Evolutionary conservation across 2,113 vertebrate genomes (phyloP).

Genomic region (Dendrocopos noguchii): DNA sequence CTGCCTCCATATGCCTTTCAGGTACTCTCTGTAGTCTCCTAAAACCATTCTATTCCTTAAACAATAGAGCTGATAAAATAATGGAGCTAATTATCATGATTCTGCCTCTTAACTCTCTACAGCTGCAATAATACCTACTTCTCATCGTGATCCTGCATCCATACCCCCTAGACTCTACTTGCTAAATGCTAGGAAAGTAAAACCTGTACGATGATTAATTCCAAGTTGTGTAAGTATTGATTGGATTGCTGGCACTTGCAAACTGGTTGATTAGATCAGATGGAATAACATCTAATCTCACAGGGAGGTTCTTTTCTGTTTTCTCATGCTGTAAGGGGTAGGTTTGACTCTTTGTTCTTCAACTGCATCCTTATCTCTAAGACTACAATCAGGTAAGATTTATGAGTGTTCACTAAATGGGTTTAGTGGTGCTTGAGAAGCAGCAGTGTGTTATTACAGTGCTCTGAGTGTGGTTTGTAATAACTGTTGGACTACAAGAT

Average conservation of each 20-base stretch:
- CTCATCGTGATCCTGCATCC: background rate
- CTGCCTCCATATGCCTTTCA: background rate
- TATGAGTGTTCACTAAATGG: accelerated
- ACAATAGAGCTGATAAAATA: background rate
- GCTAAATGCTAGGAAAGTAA: background rate
- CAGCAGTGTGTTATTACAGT: background rate
- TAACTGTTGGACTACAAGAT: background rate
- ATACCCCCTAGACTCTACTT: background rate
- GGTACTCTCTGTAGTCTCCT: background rate
- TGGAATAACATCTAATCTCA: background rate
- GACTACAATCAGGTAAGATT: background rate
- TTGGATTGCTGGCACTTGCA: background rate
- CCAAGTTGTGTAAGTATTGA: background rate
- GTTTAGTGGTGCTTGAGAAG: background rate
- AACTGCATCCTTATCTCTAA: background rate
- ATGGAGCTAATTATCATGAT: background rate
- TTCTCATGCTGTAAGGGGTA: background rate
- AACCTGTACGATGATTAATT: background rate
- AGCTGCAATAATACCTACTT: background rate
- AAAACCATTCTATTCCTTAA: background rate
- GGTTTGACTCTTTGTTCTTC: background rate
- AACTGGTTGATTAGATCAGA: background rate
- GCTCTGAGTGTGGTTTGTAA: background rate
- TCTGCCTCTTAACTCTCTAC: background rate
- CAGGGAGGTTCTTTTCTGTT: background rate